These are phyloP conservation scores for Epistrophe grossulariae DNA, from an alignment of 2,888 invertebrate genomes.

Conservation along the genomic window DNA sequence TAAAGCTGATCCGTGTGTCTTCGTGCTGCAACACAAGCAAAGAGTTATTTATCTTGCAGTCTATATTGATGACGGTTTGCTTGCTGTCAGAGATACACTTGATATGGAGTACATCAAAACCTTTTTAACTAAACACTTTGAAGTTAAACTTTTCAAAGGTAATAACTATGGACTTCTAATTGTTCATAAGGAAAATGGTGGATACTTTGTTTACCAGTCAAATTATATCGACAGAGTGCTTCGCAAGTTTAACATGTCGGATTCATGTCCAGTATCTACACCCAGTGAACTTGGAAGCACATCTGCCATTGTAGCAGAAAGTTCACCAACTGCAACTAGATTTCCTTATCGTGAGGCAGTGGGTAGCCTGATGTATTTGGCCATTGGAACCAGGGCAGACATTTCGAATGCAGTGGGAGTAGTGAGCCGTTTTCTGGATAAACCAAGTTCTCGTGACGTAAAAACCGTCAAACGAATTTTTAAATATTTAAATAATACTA, in stretches of 20 bases:
- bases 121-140: constrained; percentile 12
- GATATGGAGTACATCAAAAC: constrained; percentile 6
- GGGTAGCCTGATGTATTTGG: constrained; percentile 63
- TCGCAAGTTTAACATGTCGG: constrained; percentile 66
- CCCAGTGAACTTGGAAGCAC: constrained; percentile 48
- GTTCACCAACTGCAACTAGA: too few relatives aligned
- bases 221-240: constrained; percentile 60
- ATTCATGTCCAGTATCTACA: constrained; percentile 63
- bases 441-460: constrained; percentile 8
- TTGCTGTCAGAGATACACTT: constrained; percentile 56
- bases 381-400: constrained; percentile 50
- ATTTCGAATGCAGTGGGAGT: constrained; percentile 57
- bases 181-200: constrained; percentile 23
- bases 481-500: constrained; percentile 33
- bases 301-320: constrained; percentile 5
- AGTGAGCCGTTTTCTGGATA: constrained; percentile 41
- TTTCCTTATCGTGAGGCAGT: constrained; percentile 67
- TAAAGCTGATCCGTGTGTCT: constrained; percentile 78
- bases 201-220: constrained; percentile 62
- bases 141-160: constrained; percentile 12
- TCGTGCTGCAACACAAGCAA: constrained; percentile 8
- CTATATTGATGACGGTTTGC: constrained; percentile 78
- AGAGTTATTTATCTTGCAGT: constrained; percentile 72
- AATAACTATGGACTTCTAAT: constrained; percentile 40
- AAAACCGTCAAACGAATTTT: constrained; percentile 29